Conservation (phyloP, 92 coral and sea anemone species). For the Parazoanthus darwini region DNA sequence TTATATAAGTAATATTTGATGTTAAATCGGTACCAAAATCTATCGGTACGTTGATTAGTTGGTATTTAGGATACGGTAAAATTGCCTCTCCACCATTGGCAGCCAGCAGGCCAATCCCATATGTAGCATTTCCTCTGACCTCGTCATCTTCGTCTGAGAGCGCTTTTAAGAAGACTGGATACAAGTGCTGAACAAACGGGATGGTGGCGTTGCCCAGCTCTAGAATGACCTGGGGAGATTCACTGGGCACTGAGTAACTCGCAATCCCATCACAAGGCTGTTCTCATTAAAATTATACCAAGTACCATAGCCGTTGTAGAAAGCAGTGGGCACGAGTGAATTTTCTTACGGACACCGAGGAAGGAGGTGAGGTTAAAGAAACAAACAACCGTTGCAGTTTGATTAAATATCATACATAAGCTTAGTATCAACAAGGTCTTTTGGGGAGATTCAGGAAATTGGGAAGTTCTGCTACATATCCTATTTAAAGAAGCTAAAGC, state of each 20-base stretch:
- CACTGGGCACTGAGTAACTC: no score
- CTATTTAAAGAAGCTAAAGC: no score
- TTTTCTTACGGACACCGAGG: no score
- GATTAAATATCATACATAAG: no score
- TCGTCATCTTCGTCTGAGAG: conserved; percentile 91
- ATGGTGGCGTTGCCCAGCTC: conserved; percentile 77
- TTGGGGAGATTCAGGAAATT: no score
- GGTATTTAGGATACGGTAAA: conserved; percentile 79
- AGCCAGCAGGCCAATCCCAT: conserved; percentile 91
- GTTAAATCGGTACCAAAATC: background rate
- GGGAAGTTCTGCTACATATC: no score
- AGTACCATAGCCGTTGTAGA: no score
- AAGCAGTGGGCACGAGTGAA: no score
- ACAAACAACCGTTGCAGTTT: no score
- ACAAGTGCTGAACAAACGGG: conserved; percentile 90
- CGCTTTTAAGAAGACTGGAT: conserved; percentile 84
- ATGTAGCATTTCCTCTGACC: conserved; percentile 90
- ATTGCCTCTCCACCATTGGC: conserved; percentile 88
- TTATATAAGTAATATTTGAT: no score
- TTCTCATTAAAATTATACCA: background rate
- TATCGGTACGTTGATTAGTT: background rate
- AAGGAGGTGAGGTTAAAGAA: no score
- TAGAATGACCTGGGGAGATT: conserved; percentile 60
- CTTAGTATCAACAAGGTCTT: no score
- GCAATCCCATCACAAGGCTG: background rate